Percentiles rank a stretch among this genome's conserved stretches.
These are phyloP conservation scores for Cyprinodon diabolis DNA, from an alignment of 2,797 vertebrate genomes.

Conservation along the genomic window DNA sequence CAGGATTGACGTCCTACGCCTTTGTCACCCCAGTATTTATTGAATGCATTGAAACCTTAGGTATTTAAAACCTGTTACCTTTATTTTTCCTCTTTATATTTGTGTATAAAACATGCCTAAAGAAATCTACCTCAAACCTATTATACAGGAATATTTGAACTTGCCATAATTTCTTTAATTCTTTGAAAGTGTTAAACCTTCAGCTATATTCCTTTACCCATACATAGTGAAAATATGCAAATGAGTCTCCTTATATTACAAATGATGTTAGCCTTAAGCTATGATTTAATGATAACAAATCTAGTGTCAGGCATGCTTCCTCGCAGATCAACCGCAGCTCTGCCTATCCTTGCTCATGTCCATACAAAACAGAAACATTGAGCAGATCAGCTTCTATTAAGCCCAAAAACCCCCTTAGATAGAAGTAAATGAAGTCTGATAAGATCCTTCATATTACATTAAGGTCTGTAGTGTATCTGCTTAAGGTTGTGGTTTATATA, in stretches of 20 bases:
- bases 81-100: neutral
- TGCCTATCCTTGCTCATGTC: slow-evolving; percentile 56
- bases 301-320: slow-evolving; percentile 64
- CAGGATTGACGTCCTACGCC: too few relatives aligned
- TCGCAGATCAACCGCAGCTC: slow-evolving; percentile 40
- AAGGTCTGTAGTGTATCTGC: slow-evolving; percentile 51
- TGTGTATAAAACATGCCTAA: slow-evolving; percentile 8
- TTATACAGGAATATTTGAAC: slow-evolving; percentile 24
- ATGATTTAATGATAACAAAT: slow-evolving; percentile 68
- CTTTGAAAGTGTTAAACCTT: slow-evolving; percentile 15
- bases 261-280: slow-evolving; percentile 62
- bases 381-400: slow-evolving; percentile 63
- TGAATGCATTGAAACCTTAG: neutral
- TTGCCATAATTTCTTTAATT: slow-evolving; percentile 35
- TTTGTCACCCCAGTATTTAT: too few relatives aligned
- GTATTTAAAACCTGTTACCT: neutral
- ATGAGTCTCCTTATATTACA: slow-evolving; percentile 56
- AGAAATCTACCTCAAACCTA: slow-evolving; percentile 27
- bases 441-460: slow-evolving; percentile 61
- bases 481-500: slow-evolving; percentile 54
- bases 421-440: slow-evolving; percentile 71
- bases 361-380: slow-evolving; percentile 34
- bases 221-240: slow-evolving; percentile 47
- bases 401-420: slow-evolving; percentile 57
- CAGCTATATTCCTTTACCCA: slow-evolving; percentile 37